Conservation (phyloP, 2,888 invertebrate genomes). For the Bursaphelenchus okinawaensis region DNA sequence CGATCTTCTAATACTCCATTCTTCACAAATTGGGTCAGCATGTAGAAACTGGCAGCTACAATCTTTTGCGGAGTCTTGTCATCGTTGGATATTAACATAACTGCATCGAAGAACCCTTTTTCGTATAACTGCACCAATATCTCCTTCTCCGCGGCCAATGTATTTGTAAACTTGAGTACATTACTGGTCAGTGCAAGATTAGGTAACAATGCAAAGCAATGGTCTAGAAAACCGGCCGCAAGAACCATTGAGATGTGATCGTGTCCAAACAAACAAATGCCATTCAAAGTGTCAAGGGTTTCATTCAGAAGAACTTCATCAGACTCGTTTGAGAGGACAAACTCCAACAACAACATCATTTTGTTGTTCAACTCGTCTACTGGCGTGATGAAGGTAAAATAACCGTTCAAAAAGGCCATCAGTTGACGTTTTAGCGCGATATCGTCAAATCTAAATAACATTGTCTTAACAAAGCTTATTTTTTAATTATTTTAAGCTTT, state of each 20-base stretch:
- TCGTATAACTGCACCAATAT: background rate
- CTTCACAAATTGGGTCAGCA: background rate
- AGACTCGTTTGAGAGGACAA: background rate
- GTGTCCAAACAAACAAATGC: background rate
- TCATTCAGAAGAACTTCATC: conserved; percentile 3
- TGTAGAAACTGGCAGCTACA: background rate
- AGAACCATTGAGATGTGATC: background rate
- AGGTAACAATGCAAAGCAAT: background rate
- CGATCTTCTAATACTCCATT: background rate
- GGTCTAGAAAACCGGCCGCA: background rate
- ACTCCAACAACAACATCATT: background rate
- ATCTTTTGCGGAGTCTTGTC: background rate
- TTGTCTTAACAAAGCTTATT: no score
- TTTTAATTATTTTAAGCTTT: no score
- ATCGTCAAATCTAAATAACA: background rate
- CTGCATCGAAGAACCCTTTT: background rate
- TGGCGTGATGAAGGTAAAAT: background rate
- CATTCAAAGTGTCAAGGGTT: background rate
- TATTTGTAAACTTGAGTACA: background rate
- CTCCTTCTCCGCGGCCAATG: background rate
- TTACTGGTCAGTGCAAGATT: background rate
- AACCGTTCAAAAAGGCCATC: background rate
- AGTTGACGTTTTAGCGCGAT: background rate
- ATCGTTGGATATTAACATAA: background rate
- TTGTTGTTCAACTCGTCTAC: background rate